Base-by-base conservation (phyloP, 1,140 invertebrate genomes). In the Drosophila elegans region DNA sequence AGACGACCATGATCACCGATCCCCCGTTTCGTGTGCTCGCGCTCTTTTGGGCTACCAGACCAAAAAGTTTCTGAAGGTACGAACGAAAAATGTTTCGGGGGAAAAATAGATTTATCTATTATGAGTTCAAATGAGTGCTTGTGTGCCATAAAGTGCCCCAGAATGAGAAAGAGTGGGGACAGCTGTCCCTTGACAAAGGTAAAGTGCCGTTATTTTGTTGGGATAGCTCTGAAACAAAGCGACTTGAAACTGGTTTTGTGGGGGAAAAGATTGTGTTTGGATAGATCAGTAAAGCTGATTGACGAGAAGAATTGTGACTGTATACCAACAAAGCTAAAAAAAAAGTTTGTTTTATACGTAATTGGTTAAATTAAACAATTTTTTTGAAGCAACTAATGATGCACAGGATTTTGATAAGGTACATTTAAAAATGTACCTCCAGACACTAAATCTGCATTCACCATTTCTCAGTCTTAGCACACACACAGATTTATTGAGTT, bases 151-250 rank as follows among this genome's bases (percentile, higher is more conserved):
- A 67, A 12, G 56, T n/a, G 69, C 45, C 64, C 77, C 67, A 16
- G 27, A 32, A 4, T 3, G 21, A 3, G 29, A 36, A 52, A 46
- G 32, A 13, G 12, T 13, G 9, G 7, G n/a, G 9, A 34, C 6
- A 21, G 13, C 27, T 34, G 10, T 11, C 12, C 5, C 3, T 12
- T 12, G 32, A 9, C 21, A 32, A 39, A 73, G 52, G 64, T 52
- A 16, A 63, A 74, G 13, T 80, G 66, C 84, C 84, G 84, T 88
- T 88, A 84, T 71, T 52, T 80, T 88, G 84, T 88, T 88, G 84
- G 84, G 84, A 88, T 89, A 88, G 84, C 77, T 89, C 84, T 51
- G 68, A 88, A 86, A 80, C 61, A 46, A 64, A 78, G 74, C 68
- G 54, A 39, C 32, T 71, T 45, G 5, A 88, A 89, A 74, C 84